A percentile compares a stretch with the other conserved stretches of the same genome.
Conservation (phyloP, 2,113 vertebrate species). For the Caranx ignobilis region DNA sequence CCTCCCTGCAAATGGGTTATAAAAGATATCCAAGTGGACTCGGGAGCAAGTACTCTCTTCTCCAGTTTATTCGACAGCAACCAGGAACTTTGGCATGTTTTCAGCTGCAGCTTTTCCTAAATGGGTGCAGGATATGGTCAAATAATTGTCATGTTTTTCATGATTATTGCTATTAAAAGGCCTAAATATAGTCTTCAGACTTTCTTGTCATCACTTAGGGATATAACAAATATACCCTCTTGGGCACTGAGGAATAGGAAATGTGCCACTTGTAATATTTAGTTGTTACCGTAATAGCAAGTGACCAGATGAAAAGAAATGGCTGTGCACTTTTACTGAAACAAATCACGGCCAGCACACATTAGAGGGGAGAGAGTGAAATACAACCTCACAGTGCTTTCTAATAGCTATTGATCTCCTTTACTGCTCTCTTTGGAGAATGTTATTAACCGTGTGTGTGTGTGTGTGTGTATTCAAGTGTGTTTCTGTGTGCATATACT, state of each 20-base stretch:
- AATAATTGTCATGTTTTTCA: not conserved
- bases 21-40: constrained; percentile 54
- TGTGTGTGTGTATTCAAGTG: not conserved
- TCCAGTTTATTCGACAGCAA: not conserved
- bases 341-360: constrained; percentile 60
- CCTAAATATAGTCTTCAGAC: constrained; percentile 24
- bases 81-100: not conserved
- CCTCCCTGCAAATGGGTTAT: constrained; percentile 62
- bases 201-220: constrained; percentile 34
- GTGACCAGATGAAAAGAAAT: constrained; percentile 60
- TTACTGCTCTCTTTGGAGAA: constrained; percentile 52
- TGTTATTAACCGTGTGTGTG: constrained; percentile 40
- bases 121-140: not conserved
- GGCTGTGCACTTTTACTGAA: constrained; percentile 69
- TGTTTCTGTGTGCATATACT: not conserved
- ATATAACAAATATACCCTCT: constrained; percentile 51
- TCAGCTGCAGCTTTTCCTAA: not conserved
- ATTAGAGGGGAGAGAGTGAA: constrained; percentile 69
- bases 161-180: not conserved
- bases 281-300: constrained; percentile 72
- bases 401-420: constrained; percentile 79
- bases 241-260: constrained; percentile 21
- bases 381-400: constrained; percentile 63
- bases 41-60: constrained; percentile 29
- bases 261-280: constrained; percentile 70